phyloP scores from a whole-genome alignment of 2,797 vertebrate genomes.

The Galagoides demidoff region DNA sequence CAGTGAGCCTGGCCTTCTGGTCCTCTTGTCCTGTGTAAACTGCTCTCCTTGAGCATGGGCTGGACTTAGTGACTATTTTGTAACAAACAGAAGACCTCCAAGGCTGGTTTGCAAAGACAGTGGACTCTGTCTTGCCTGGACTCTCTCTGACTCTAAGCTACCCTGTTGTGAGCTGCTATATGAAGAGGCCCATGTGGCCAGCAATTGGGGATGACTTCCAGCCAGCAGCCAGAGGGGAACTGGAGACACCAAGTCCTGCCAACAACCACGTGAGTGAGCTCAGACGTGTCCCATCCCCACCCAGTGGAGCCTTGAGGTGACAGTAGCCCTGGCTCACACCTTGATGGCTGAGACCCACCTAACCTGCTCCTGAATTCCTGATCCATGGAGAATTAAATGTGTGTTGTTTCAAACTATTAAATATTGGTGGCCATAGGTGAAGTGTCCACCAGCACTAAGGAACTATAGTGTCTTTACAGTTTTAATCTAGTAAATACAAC shows the following conservation, averaged over 20 bases:
- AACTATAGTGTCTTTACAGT: background rate
- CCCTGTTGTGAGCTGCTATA: background rate
- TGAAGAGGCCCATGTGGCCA: no score
- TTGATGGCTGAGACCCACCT: background rate
- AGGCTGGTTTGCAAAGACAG: background rate
- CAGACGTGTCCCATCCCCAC: background rate
- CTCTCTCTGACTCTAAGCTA: background rate
- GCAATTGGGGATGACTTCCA: background rate
- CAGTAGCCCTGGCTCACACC: background rate
- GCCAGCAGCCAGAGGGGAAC: background rate
- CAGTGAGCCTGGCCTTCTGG: accelerated
- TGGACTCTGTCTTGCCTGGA: background rate
- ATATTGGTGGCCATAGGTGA: background rate
- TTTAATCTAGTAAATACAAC: background rate
- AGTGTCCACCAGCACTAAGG: background rate
- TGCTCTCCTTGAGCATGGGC: accelerated
- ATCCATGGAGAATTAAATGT: background rate
- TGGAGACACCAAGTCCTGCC: background rate
- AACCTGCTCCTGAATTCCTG: background rate
- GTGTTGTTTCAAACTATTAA: background rate
- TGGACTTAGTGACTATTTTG: background rate
- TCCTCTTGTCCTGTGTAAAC: accelerated
- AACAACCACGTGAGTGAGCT: background rate
- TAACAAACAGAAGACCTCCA: background rate
- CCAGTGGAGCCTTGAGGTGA: background rate